A percentile compares a stretch with the other conserved stretches of the same genome.
Evolutionary conservation across 2,113 vertebrate species (phyloP).

Genomic region (Pristiophorus japonicus): DNA sequence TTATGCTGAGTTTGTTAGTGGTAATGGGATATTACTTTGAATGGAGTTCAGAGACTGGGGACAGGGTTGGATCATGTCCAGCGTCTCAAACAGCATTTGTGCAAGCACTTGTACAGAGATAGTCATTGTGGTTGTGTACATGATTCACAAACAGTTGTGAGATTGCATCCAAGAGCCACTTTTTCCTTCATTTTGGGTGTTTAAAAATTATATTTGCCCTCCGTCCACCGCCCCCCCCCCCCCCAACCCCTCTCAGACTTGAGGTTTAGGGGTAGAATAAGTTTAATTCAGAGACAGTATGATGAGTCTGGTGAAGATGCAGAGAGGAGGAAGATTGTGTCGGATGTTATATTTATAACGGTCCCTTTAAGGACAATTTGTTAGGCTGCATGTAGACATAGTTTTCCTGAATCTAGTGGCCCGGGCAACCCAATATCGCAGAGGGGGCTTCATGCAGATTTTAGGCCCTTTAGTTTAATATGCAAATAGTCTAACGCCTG

Average conservation of each 20-base stretch:
- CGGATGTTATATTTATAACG: not conserved
- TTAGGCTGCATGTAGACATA: not conserved
- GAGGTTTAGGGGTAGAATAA: not conserved
- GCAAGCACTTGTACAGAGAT: not conserved
- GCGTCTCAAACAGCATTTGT: not conserved
- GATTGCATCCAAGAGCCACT: not conserved
- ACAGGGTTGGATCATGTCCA: not conserved
- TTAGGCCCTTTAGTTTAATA: not conserved
- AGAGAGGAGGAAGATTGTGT: not conserved
- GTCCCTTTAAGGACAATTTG: not conserved
- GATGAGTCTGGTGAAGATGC: not conserved
- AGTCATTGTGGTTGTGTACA: not conserved
- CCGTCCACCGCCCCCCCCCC: too few species aligned
- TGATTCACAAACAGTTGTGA: not conserved
- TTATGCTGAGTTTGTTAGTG: not conserved
- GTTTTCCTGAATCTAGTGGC: not conserved
- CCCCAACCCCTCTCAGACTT: not conserved
- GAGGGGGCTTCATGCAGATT: not conserved
- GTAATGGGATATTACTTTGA: not conserved
- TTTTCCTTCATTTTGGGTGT: not conserved
- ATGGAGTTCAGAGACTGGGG: not conserved
- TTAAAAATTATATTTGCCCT: not conserved
- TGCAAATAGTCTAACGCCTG: not conserved
- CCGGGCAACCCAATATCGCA: not conserved
- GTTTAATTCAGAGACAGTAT: not conserved